phyloP scores from a whole-genome alignment of 2,888 invertebrate genomes.

The Stenoptilia bipunctidactyla region DNA sequence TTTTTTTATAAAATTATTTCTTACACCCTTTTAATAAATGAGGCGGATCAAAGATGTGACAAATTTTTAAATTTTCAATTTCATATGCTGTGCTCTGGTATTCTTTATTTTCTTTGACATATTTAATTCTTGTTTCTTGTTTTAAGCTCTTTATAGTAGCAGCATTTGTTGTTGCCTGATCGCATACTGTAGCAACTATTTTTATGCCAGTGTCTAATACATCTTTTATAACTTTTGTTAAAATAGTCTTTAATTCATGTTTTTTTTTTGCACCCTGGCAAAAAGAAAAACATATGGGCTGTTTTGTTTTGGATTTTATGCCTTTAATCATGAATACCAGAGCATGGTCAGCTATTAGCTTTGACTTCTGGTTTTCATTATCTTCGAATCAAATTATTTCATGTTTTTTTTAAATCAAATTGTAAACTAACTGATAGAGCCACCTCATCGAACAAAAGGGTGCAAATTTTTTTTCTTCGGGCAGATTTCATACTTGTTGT shows the following conservation, averaged over 20 bases:
- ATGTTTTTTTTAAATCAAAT: conserved; percentile 1
- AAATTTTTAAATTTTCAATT: conserved; percentile 5
- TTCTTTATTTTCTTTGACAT: background rate
- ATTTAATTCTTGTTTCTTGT: background rate
- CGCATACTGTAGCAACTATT: background rate
- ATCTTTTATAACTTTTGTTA: background rate
- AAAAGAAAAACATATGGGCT: conserved; percentile 2
- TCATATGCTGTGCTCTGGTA: too few species aligned
- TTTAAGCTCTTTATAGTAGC: background rate
- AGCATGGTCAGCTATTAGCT: conserved; percentile 3
- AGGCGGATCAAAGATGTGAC: conserved; percentile 7
- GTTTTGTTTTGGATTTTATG: background rate
- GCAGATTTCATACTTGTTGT: background rate
- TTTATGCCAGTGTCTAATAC: background rate
- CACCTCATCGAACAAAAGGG: conserved; percentile 3
- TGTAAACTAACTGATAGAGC: background rate
- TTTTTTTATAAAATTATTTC: too few species aligned
- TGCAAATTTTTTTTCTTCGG: background rate
- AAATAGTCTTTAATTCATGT: background rate
- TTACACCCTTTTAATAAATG: conserved; percentile 12
- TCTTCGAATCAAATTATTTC: conserved; percentile 2
- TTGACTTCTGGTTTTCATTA: background rate
- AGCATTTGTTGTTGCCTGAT: conserved; percentile 2
- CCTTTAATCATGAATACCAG: conserved; percentile 4
- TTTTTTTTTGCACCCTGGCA: conserved; percentile 1